These are phyloP conservation scores for Sesia apiformis DNA, from an alignment of 2,888 invertebrate species.

Conservation along the genomic window DNA sequence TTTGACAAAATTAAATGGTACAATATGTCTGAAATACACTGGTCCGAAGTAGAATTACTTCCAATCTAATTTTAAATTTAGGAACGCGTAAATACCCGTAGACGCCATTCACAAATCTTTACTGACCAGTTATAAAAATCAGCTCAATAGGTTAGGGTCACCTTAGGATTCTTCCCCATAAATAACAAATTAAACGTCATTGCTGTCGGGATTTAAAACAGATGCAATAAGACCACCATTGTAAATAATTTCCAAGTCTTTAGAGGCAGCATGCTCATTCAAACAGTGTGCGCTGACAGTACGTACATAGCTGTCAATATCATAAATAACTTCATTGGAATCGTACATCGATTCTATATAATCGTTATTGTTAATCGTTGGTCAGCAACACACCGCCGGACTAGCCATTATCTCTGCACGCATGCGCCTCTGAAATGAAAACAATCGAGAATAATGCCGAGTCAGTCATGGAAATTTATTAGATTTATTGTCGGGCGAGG, in stretches of 20 bases:
- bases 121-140: too few relatives aligned
- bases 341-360: conserved; percentile 1
- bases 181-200: neutral
- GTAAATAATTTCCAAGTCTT: conserved; percentile 4
- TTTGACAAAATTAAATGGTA: too few relatives aligned
- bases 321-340: conserved; percentile 29
- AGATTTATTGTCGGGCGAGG: conserved; percentile 27
- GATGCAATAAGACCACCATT: neutral
- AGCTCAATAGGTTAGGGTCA: too few relatives aligned
- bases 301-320: conserved; percentile 31
- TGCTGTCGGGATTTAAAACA: neutral
- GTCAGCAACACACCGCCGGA: conserved; percentile 69
- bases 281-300: conserved; percentile 69
- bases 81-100: too few relatives aligned
- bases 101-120: too few relatives aligned
- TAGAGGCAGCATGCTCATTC: conserved; percentile 70
- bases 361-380: conserved; percentile 27
- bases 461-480: conserved; percentile 72
- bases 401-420: conserved; percentile 69
- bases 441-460: conserved; percentile 69
- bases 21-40: too few relatives aligned
- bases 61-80: too few relatives aligned
- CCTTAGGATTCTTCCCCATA: neutral
- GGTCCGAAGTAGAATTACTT: too few relatives aligned
- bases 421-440: conserved; percentile 75